Percentiles rank a stretch among this genome's conserved stretches.
phyloP scores from a whole-genome alignment of 2,113 vertebrate genomes.

The Chionomys nivalis region DNA sequence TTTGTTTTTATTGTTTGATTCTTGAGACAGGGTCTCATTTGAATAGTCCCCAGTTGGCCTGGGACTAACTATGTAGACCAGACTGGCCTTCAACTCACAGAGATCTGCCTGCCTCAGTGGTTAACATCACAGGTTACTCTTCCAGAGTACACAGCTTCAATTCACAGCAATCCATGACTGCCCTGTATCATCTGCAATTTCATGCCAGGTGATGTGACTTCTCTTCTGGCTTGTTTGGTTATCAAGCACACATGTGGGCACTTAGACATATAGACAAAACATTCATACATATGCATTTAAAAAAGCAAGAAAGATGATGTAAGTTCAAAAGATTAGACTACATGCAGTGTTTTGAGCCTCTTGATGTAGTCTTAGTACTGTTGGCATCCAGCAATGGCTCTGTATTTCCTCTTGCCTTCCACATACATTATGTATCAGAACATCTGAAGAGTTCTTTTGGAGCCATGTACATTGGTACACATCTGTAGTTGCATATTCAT shows the following conservation, averaged over 20 bases:
- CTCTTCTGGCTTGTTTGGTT: neutral
- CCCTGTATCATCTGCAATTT: neutral
- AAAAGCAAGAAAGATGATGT: neutral
- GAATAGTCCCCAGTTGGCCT: neutral
- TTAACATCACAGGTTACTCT: neutral
- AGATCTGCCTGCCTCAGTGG: neutral
- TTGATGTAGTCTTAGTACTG: neutral
- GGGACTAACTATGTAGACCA: neutral
- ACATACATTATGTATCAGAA: neutral
- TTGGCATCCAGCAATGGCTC: neutral
- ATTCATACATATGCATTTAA: neutral
- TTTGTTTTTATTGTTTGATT: neutral
- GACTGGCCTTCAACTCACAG: neutral
- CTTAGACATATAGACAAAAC: neutral
- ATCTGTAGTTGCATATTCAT: neutral
- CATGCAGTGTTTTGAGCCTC: neutral
- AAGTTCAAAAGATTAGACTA: neutral
- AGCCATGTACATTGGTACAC: neutral
- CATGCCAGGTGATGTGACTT: neutral
- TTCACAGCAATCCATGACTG: neutral
- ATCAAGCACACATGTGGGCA: neutral
- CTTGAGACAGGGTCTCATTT: neutral
- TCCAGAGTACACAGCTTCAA: neutral
- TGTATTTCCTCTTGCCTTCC: neutral
- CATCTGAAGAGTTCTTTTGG: neutral